Conservation (phyloP, 2,113 vertebrate species). For the Gobius niger region DNA sequence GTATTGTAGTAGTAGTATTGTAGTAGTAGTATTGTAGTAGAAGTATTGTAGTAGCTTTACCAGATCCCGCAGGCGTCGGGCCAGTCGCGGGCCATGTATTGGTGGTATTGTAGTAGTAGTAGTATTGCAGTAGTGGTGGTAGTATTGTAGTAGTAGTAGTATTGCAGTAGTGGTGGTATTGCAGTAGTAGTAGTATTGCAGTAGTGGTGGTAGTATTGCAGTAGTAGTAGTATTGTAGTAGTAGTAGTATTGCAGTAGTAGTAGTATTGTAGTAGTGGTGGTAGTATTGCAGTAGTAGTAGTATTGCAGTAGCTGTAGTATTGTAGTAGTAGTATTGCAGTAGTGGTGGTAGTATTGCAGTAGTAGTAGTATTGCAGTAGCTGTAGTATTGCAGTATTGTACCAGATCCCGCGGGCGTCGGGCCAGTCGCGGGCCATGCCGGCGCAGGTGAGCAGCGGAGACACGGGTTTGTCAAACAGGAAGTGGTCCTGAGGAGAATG, state of each 20-base stretch:
- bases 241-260: no score
- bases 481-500: constrained; percentile 75
- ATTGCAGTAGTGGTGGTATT: constrained; percentile 35
- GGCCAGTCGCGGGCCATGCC: constrained; percentile 82
- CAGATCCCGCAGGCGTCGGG: no score
- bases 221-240: constrained; percentile 22
- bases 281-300: constrained; percentile 21
- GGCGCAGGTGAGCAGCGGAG: constrained; percentile 77
- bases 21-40: no score
- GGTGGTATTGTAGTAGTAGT: constrained; percentile 23
- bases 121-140: constrained; percentile 25
- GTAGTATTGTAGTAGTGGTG: no score
- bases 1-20: no score
- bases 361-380: no score
- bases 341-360: constrained; percentile 31
- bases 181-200: constrained; percentile 23
- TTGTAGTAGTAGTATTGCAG: no score
- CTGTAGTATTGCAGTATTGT: constrained; percentile 32
- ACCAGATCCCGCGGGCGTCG: constrained; percentile 80
- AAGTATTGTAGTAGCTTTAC: no score
- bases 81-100: no score
- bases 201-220: constrained; percentile 25
- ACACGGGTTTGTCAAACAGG: constrained; percentile 80
- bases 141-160: constrained; percentile 26
- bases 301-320: constrained; percentile 25